Evolutionary conservation across 1,140 invertebrate genomes (phyloP).

Genomic region (Lepidostoma basale): DNA sequence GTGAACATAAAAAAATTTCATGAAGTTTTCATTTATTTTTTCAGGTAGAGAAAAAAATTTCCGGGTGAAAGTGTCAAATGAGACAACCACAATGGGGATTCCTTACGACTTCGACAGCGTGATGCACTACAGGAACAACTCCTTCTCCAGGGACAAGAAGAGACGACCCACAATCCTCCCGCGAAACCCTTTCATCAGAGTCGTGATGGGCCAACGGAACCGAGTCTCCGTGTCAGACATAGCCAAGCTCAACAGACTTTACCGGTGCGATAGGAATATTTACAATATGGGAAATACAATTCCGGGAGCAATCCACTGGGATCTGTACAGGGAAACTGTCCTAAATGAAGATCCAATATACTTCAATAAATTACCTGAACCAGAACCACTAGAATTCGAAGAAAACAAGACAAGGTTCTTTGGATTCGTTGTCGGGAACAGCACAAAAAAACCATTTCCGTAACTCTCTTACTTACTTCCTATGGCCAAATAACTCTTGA

Average conservation of each 20-base stretch:
- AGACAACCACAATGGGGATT: slow-evolving; percentile 50
- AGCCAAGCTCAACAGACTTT: slow-evolving; percentile 44
- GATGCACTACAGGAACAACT: slow-evolving; percentile 70
- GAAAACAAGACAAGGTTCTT: slow-evolving; percentile 33
- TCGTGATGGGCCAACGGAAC: slow-evolving; percentile 42
- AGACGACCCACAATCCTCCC: slow-evolving; percentile 38
- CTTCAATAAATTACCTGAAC: slow-evolving; percentile 42
- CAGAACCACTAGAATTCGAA: slow-evolving; percentile 42
- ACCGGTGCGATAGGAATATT: slow-evolving; percentile 34
- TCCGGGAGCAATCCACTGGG: slow-evolving; percentile 40
- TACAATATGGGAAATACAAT: slow-evolving; percentile 42
- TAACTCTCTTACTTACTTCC: too few species aligned
- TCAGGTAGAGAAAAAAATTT: slow-evolving; percentile 46
- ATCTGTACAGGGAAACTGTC: slow-evolving; percentile 35
- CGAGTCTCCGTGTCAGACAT: slow-evolving; percentile 41
- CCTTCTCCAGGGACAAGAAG: slow-evolving; percentile 43
- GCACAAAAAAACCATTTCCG: too few species aligned
- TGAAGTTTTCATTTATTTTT: slow-evolving; percentile 5
- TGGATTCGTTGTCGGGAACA: not conserved
- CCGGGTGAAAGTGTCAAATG: slow-evolving; percentile 37
- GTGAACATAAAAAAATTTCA: not conserved
- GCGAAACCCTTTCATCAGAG: slow-evolving; percentile 11
- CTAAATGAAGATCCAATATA: slow-evolving; percentile 43
- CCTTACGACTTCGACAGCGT: slow-evolving; percentile 73
- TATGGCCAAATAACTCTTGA: too few species aligned